These are phyloP conservation scores for Pheosia gnoma DNA, from an alignment of 2,888 invertebrate genomes.

Conservation along the genomic window DNA sequence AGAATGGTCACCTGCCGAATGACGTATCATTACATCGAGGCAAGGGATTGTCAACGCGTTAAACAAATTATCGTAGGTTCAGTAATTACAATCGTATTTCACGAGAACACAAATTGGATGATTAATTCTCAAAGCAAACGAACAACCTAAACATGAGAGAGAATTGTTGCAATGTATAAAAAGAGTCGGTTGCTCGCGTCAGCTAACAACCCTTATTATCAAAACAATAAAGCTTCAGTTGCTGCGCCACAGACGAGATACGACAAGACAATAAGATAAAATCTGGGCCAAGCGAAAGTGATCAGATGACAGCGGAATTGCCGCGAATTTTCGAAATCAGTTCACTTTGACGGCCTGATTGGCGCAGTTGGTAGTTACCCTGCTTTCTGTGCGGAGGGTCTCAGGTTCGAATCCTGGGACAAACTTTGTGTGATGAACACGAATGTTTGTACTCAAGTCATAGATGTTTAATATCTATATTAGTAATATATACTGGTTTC, in stretches of 20 bases:
- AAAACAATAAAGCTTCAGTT: constrained; percentile 21
- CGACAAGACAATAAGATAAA: constrained; percentile 32
- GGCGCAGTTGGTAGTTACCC: no score
- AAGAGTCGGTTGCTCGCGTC: neutral
- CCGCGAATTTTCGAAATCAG: constrained; percentile 33
- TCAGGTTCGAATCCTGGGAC: no score
- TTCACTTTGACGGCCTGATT: neutral
- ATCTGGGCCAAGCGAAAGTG: constrained; percentile 37
- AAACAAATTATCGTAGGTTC: neutral
- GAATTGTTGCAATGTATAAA: constrained; percentile 14
- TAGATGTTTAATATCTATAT: no score
- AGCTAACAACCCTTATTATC: constrained; percentile 15
- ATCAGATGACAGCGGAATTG: constrained; percentile 38
- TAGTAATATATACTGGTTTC: no score
- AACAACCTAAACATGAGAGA: neutral
- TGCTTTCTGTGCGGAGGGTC: no score
- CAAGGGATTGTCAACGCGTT: neutral
- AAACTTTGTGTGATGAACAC: no score
- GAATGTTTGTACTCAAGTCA: no score
- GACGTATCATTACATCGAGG: neutral
- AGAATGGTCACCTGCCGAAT: neutral
- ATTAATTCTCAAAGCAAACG: no score
- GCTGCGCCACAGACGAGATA: constrained; percentile 10
- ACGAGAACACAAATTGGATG: no score
- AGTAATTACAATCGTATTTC: no score